Percentiles rank a stretch among this genome's conserved stretches.
These are phyloP conservation scores for Ephialtes manifestator DNA, from an alignment of 2,888 invertebrate species.

Conservation along the genomic window DNA sequence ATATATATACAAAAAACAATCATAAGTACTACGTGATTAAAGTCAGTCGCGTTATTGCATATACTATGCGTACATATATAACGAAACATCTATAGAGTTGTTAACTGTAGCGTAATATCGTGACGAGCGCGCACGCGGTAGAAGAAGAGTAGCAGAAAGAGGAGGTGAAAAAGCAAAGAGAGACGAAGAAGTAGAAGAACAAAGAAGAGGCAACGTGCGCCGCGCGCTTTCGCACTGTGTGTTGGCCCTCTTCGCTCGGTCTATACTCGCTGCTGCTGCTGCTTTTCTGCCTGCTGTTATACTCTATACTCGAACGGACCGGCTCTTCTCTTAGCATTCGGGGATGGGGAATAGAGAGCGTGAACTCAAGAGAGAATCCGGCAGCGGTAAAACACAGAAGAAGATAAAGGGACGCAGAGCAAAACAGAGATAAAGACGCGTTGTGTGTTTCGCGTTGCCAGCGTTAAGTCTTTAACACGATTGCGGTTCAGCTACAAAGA, in stretches of 20 bases:
- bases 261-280: not conserved
- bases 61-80: not conserved
- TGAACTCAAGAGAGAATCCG: constrained; percentile 12
- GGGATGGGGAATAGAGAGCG: not conserved
- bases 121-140: constrained; percentile 47
- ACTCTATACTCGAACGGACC: not conserved
- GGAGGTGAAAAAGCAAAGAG: constrained; percentile 29
- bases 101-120: constrained; percentile 6
- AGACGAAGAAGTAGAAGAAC: constrained; percentile 58
- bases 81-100: not conserved
- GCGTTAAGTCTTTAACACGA: not conserved
- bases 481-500: not conserved
- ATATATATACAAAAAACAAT: no score
- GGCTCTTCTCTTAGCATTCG: not conserved
- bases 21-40: not conserved
- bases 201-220: constrained; percentile 68
- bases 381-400: not conserved
- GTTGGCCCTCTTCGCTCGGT: not conserved
- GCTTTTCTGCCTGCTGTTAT: not conserved
- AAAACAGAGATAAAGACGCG: constrained; percentile 2
- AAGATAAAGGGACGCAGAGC: constrained; percentile 15
- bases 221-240: constrained; percentile 39
- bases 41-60: not conserved
- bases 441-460: not conserved
- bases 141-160: constrained; percentile 20